Conservation (phyloP, 2,888 invertebrate genomes). For the Allygus modestus region DNA sequence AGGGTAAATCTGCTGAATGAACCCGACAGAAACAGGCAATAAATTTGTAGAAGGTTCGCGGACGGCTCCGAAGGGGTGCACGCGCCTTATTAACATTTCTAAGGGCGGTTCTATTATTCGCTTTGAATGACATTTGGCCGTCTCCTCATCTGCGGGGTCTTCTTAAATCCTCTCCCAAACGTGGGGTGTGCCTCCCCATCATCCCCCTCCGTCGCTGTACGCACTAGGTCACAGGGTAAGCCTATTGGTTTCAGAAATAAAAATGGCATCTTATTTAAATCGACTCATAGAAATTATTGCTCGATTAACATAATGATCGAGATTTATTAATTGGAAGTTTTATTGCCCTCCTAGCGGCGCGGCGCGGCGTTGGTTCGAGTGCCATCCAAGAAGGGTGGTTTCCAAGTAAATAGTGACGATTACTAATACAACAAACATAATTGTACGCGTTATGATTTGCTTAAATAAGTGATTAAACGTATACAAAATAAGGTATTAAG, state of each 20-base stretch:
- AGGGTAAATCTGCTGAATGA: slow-evolving; percentile 56
- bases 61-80: slow-evolving; percentile 30
- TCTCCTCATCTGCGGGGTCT: slow-evolving; percentile 44
- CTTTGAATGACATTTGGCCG: slow-evolving; percentile 53
- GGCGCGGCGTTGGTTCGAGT: background rate
- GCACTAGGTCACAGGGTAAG: slow-evolving; percentile 27
- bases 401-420: no score
- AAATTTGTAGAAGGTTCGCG: slow-evolving; percentile 37
- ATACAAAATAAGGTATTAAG: no score
- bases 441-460: no score
- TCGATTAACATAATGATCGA: background rate
- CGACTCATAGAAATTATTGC: background rate
- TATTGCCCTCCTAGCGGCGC: no score
- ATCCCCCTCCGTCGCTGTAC: background rate
- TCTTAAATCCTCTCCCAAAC: slow-evolving; percentile 47
- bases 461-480: no score
- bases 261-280: background rate
- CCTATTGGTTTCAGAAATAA: slow-evolving; percentile 8
- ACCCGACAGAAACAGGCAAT: slow-evolving; percentile 42
- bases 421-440: no score
- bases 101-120: slow-evolving; percentile 51
- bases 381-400: background rate
- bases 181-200: slow-evolving; percentile 16
- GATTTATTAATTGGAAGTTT: background rate
- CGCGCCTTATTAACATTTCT: slow-evolving; percentile 56